Evolutionary conservation across 2,797 vertebrate genomes (phyloP).

Genomic region (Chiloscyllium punctatum): DNA sequence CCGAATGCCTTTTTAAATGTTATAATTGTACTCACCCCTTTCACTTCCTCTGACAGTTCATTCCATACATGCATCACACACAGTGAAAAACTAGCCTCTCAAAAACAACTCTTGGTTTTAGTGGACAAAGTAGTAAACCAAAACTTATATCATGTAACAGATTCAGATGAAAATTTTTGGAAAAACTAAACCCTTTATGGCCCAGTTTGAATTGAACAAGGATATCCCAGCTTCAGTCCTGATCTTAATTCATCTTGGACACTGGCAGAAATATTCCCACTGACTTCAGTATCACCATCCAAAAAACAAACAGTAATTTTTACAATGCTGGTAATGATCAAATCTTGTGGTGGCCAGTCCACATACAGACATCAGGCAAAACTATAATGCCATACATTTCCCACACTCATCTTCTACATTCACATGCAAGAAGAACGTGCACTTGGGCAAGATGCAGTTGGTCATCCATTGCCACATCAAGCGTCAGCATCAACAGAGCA

Average conservation of each 20-base stretch:
- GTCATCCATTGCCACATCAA: background rate
- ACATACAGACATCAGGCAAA: background rate
- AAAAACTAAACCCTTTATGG: background rate
- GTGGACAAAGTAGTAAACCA: background rate
- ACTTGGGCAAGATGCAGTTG: too few relatives aligned
- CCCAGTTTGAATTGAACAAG: background rate
- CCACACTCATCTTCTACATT: background rate
- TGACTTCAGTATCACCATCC: background rate
- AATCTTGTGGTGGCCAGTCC: background rate
- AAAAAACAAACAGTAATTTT: background rate
- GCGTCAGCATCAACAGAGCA: background rate
- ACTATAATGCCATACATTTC: background rate
- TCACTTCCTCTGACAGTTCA: too few relatives aligned
- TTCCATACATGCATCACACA: too few relatives aligned
- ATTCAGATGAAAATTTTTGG: background rate
- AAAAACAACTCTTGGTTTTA: background rate
- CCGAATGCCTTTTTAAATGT: too few relatives aligned
- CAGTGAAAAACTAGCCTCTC: too few relatives aligned
- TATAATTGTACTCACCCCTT: too few relatives aligned
- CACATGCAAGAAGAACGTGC: background rate
- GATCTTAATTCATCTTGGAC: background rate
- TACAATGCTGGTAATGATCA: background rate
- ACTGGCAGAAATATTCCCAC: background rate
- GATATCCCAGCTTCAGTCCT: background rate
- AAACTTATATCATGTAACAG: background rate